Evolutionary conservation across 2,888 invertebrate genomes (phyloP).

Genomic region (Drosophila eohydei): DNA sequence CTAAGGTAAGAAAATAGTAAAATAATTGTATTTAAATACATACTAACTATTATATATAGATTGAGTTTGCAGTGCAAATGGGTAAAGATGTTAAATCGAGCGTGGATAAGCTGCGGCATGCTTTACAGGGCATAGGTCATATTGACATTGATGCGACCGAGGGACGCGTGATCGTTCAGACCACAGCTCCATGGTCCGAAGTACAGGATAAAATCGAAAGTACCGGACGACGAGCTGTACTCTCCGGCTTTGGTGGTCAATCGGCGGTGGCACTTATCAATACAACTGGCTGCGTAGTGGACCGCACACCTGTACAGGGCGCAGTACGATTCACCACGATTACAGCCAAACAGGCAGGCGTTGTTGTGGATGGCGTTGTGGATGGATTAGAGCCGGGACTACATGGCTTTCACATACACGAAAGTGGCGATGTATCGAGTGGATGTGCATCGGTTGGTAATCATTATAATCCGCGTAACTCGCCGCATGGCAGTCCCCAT

Average conservation of each 20-base stretch:
- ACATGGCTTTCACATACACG: slow-evolving; percentile 87
- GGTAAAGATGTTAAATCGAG: slow-evolving; percentile 85
- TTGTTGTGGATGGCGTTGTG: slow-evolving; percentile 93
- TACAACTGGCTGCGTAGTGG: slow-evolving; percentile 80
- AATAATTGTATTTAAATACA: neutral
- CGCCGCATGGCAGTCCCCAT: slow-evolving; percentile 86
- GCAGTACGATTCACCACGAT: slow-evolving; percentile 90
- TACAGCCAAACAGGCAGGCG: slow-evolving; percentile 84
- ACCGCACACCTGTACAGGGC: slow-evolving; percentile 87
- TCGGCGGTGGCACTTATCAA: slow-evolving; percentile 91
- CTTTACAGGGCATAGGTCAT: slow-evolving; percentile 84
- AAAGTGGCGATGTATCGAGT: slow-evolving; percentile 90
- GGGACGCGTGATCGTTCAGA: slow-evolving; percentile 82
- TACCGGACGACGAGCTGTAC: slow-evolving; percentile 90
- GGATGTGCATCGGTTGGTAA: slow-evolving; percentile 87
- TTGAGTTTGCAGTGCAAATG: slow-evolving; percentile 89
- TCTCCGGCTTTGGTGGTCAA: slow-evolving; percentile 92
- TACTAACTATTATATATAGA: slow-evolving; percentile 79
- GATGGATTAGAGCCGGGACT: slow-evolving; percentile 90
- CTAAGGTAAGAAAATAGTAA: slow-evolving; percentile 61
- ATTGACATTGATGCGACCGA: slow-evolving; percentile 78
- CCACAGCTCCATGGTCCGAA: slow-evolving; percentile 83
- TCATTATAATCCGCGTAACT: slow-evolving; percentile 87
- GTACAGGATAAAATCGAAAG: slow-evolving; percentile 86
- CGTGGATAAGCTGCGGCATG: slow-evolving; percentile 71